Conservation (phyloP, 2,113 vertebrate species). For the Pongo pygmaeus region DNA sequence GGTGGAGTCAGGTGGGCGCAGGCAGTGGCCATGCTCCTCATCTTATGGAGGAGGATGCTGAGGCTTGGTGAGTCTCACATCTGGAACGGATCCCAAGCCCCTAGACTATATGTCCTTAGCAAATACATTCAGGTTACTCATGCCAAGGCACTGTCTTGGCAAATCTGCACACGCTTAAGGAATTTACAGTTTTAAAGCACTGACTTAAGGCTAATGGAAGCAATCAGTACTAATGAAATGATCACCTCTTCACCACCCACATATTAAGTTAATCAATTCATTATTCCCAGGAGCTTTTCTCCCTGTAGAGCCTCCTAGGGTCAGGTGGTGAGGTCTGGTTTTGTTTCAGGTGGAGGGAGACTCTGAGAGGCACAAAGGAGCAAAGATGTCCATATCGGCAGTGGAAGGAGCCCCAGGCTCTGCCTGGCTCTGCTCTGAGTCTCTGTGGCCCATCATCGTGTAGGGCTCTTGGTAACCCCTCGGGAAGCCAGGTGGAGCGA, state of each 20-base stretch:
- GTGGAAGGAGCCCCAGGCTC: neutral
- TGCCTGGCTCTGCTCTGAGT: neutral
- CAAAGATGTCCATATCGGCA: accelerated
- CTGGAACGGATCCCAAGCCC: neutral
- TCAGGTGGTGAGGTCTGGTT: too few species aligned
- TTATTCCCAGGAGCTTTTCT: neutral
- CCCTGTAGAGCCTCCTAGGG: accelerated
- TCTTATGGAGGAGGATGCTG: neutral
- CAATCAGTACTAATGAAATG: accelerated
- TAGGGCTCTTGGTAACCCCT: neutral
- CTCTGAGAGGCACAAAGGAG: neutral
- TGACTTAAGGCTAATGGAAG: accelerated
- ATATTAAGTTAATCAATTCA: accelerated
- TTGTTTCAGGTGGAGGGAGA: neutral
- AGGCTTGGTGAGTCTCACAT: accelerated
- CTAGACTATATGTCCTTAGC: accelerated
- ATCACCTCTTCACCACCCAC: accelerated
- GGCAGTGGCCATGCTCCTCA: accelerated
- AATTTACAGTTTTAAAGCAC: neutral
- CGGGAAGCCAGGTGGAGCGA: too few species aligned
- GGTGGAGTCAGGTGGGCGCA: accelerated
- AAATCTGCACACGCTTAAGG: accelerated
- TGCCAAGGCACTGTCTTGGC: neutral
- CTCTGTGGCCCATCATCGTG: accelerated
- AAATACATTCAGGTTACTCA: neutral